Evolutionary conservation across 2,113 vertebrate species (phyloP).

Genomic region (Egretta garzetta): DNA sequence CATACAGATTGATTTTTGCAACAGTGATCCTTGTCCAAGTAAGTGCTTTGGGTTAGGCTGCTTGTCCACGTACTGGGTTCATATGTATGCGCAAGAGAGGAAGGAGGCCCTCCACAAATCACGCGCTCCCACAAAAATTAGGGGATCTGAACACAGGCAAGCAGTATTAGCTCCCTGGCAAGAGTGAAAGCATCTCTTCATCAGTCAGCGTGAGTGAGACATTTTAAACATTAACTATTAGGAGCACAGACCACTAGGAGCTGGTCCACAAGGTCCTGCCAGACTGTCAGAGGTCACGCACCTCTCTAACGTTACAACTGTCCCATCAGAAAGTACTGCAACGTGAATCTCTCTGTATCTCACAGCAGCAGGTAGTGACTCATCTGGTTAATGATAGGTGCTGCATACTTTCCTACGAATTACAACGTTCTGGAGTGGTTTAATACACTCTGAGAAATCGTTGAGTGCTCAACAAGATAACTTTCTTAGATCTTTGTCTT

Average conservation of each 20-base stretch:
- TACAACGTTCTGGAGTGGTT: not conserved
- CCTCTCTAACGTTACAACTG: not conserved
- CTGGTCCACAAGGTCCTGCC: not conserved
- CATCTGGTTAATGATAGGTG: not conserved
- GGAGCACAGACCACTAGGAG: not conserved
- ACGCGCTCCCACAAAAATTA: not conserved
- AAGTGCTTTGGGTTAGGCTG: constrained; percentile 51
- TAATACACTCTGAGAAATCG: not conserved
- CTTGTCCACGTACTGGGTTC: accelerated
- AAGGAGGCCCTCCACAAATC: not conserved
- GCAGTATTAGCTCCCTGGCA: not conserved
- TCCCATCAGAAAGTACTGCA: not conserved
- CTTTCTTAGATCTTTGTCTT: not conserved
- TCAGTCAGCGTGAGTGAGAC: not conserved
- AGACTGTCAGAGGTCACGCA: not conserved
- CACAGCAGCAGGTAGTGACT: too few species aligned
- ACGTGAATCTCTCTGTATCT: not conserved
- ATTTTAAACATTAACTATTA: not conserved
- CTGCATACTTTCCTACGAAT: not conserved
- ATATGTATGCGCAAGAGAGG: accelerated
- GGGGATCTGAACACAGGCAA: not conserved
- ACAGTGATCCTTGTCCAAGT: constrained; percentile 92
- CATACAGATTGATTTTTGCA: constrained; percentile 91
- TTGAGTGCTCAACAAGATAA: not conserved
- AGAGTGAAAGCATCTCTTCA: not conserved